Base-by-base conservation (phyloP, 2,888 invertebrate genomes). In the Tetranychus piercei region DNA sequence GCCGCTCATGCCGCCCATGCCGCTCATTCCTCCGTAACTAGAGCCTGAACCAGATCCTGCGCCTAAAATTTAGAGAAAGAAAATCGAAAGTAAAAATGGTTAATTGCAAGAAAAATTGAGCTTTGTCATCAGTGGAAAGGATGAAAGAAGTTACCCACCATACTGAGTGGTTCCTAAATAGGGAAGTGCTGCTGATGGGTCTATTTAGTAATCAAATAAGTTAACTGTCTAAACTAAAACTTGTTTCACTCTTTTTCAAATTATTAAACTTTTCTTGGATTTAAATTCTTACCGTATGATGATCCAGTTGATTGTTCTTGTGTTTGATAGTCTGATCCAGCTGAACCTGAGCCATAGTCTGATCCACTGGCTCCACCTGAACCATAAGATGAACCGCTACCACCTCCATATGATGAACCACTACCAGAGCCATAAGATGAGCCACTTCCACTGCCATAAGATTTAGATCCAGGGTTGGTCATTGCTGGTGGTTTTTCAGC, bases 271-370 rank as follows among this genome's bases (percentile, higher is more conserved):
- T 34, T 34, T 34, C 34, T 34, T 5, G 34, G 5, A 34, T 34
- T 34, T 34, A 34, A 34, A 34, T 55, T 55, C 55, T 55, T 15
- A 55, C 55, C 55, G 15, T 55, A 55, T 15, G 11, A 9, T 55
- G 55, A 55, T 55, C 55, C 55, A 55, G 55, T 55, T 55, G 55
- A 55, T 55, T 55, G 55, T 55, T 55, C 55, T 5, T 55, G 55
- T 5, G 55, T 15, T 55, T 55, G 55, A 55, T 55, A 55, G 15
- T 55, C 55, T 15, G 22, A 20, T 69, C 69, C 69, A 18, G 20
- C 69, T 20, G 69, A 69, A 69, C 69, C 69, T 69, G 55, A 55
- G 4, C 69, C 69, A 69, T 69, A 69, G 11, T 55, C 55, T 55
- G 55, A 55, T 55, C 69, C 69, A 69, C 69, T 11, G 69, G 20